Conservation (phyloP, 1,140 invertebrate genomes). For the Hyles euphorbiae region DNA sequence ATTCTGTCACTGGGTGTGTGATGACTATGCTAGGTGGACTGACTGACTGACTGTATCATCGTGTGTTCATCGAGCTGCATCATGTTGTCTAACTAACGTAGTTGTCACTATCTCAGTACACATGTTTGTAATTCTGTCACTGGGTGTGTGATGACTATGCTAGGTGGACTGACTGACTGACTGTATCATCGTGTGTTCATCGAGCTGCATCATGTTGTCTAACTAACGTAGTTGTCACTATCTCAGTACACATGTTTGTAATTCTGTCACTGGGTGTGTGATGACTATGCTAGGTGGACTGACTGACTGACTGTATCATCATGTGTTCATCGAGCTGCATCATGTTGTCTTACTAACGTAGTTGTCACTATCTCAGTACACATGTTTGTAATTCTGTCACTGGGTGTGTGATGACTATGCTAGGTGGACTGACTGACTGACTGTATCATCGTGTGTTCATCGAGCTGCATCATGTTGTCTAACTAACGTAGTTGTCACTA, state of each 20-base stretch:
- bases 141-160: slow-evolving; percentile 19
- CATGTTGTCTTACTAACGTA: neutral
- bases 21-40: slow-evolving; percentile 9
- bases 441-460: neutral
- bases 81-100: neutral
- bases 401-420: slow-evolving; percentile 19
- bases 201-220: neutral
- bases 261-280: slow-evolving; percentile 26
- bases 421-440: neutral
- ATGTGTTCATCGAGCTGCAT: neutral
- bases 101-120: slow-evolving; percentile 26
- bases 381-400: slow-evolving; percentile 25
- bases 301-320: neutral
- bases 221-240: slow-evolving; percentile 17
- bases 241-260: slow-evolving; percentile 24
- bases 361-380: slow-evolving; percentile 26
- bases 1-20: slow-evolving; percentile 25
- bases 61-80: neutral
- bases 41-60: slow-evolving; percentile 4
- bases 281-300: slow-evolving; percentile 8
- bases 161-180: neutral
- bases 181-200: neutral
- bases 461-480: neutral
- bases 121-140: slow-evolving; percentile 25
- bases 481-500: slow-evolving; percentile 17